Conservation (phyloP, 2,797 vertebrate species). For the Alosa sapidissima region DNA sequence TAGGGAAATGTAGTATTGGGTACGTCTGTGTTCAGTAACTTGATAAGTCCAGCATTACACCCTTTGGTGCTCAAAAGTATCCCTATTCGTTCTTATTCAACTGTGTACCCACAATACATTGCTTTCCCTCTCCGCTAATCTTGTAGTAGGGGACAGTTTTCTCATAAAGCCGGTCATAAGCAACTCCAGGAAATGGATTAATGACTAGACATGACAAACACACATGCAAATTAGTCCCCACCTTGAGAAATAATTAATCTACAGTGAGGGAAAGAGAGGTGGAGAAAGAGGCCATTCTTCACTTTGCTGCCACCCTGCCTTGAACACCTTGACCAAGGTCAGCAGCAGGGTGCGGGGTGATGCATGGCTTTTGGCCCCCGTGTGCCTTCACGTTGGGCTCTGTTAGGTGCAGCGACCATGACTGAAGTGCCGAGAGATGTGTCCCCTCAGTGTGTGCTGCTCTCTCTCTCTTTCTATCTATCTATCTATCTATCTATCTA, state of each 20-base stretch:
- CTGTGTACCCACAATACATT: background rate
- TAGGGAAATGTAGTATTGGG: background rate
- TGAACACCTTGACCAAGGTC: conserved; percentile 39
- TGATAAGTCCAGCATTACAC: background rate
- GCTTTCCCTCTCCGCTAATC: background rate
- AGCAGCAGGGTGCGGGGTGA: conserved; percentile 5
- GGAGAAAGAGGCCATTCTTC: background rate
- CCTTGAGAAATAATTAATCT: conserved; percentile 14
- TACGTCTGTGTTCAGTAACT: background rate
- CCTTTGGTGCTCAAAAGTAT: background rate
- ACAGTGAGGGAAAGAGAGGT: background rate
- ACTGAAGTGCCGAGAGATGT: background rate
- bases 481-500: background rate
- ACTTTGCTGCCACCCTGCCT: conserved; percentile 17
- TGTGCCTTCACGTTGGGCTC: background rate
- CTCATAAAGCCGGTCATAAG: background rate
- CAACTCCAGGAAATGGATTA: background rate
- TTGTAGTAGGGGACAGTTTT: background rate
- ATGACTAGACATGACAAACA: background rate
- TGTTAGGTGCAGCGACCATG: background rate
- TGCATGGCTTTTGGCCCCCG: background rate
- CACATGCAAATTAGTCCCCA: conserved; percentile 8
- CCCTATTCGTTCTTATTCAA: background rate
- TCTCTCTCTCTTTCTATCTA: background rate
- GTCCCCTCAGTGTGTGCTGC: background rate